Conservation (phyloP, 2,113 vertebrate species). For the Alouatta palliata region DNA sequence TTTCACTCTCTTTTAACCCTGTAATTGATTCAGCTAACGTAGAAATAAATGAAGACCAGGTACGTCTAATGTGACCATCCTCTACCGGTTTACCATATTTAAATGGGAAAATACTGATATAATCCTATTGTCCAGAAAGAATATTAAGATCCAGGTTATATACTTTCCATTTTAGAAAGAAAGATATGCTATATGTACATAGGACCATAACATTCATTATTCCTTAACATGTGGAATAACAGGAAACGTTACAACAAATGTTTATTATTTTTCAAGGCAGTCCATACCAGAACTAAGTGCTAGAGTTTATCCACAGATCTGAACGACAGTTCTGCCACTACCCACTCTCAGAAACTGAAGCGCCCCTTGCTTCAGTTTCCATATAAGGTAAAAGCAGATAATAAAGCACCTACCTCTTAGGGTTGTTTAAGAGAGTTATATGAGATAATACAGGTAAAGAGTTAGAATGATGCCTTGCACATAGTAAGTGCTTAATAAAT, state of each 20-base stretch:
- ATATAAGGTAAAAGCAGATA: not conserved
- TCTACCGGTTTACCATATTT: not conserved
- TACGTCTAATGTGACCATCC: accelerated
- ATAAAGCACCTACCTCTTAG: not conserved
- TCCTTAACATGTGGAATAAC: not conserved
- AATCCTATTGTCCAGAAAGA: not conserved
- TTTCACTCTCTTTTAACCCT: not conserved
- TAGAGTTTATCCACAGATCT: not conserved
- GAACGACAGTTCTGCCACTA: not conserved
- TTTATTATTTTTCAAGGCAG: not conserved
- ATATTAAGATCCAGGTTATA: not conserved
- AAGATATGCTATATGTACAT: not conserved
- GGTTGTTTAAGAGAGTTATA: not conserved
- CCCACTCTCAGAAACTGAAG: not conserved
- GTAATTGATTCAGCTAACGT: not conserved
- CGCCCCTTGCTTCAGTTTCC: not conserved
- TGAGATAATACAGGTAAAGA: not conserved
- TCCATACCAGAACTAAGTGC: not conserved
- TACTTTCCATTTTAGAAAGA: not conserved
- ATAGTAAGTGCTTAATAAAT: not conserved
- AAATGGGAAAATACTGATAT: not conserved
- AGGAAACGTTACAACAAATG: not conserved
- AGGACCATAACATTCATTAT: not conserved
- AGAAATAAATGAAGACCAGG: not conserved
- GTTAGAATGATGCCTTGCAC: not conserved